Conservation (phyloP, 2,113 vertebrate genomes). For the Malurus alboscapulatus region DNA sequence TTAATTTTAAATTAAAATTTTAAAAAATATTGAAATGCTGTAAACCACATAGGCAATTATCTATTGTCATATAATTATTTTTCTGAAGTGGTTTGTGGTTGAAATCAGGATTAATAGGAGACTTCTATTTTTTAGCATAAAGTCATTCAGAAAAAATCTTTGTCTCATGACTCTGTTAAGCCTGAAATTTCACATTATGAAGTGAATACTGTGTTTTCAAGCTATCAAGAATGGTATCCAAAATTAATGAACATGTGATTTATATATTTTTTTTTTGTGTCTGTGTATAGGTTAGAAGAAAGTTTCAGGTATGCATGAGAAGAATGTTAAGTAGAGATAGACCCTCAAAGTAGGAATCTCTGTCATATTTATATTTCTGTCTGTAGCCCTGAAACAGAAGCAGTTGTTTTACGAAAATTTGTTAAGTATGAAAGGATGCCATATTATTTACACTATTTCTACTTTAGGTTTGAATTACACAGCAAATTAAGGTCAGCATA, state of each 20-base stretch:
- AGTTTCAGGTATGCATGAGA: background rate
- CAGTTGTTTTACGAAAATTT: background rate
- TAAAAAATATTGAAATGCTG: background rate
- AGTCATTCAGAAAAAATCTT: background rate
- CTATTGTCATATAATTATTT: background rate
- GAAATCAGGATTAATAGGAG: background rate
- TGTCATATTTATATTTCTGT: background rate
- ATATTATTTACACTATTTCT: background rate
- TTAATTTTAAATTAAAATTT: background rate
- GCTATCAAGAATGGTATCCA: background rate
- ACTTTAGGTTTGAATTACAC: background rate
- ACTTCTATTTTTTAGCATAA: background rate
- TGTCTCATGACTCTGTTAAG: background rate
- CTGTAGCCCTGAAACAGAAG: background rate
- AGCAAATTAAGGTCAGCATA: background rate
- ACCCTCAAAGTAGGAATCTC: background rate
- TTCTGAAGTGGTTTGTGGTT: background rate
- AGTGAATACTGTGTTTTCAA: background rate
- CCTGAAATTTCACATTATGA: background rate
- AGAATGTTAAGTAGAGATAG: background rate
- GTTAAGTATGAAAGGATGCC: background rate
- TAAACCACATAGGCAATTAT: background rate
- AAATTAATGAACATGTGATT: background rate
- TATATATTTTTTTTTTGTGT: background rate
- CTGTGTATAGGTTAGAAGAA: background rate